A percentile compares a stretch with the other conserved stretches of the same genome.
Evolutionary conservation across 2,888 invertebrate genomes (phyloP).

Genomic region (Calliopum simillimum): DNA sequence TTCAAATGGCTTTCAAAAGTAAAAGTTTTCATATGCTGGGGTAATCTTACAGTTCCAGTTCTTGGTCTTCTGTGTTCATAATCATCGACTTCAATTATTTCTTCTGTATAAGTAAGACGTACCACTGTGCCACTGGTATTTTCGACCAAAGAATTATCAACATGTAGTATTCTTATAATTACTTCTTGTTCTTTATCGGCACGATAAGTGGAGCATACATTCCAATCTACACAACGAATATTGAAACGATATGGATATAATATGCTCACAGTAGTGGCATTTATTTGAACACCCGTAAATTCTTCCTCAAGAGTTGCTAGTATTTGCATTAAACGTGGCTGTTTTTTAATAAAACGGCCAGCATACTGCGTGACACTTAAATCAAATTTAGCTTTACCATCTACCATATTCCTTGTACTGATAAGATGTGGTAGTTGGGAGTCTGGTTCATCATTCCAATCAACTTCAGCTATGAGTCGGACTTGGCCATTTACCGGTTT

Average conservation of each 20-base stretch:
- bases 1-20: constrained; percentile 68
- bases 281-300: constrained; percentile 84
- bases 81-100: constrained; percentile 38
- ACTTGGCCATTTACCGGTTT: constrained; percentile 89
- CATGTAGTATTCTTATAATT: constrained; percentile 78
- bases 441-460: constrained; percentile 53
- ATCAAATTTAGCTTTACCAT: constrained; percentile 61
- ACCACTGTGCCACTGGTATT: constrained; percentile 72
- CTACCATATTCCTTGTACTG: constrained; percentile 55
- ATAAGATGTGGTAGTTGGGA: constrained; percentile 51
- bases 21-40: constrained; percentile 65
- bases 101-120: constrained; percentile 57
- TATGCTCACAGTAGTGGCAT: constrained; percentile 78
- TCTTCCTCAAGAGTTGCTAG: constrained; percentile 92
- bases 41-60: constrained; percentile 36
- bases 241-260: constrained; percentile 83
- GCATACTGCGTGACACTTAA: constrained; percentile 57
- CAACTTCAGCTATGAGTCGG: constrained; percentile 79
- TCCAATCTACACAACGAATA: constrained; percentile 75
- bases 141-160: constrained; percentile 76
- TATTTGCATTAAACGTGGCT: constrained; percentile 65
- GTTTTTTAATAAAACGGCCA: constrained; percentile 41
- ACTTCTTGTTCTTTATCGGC: constrained; percentile 88
- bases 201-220: constrained; percentile 88
- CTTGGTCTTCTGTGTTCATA: too few species aligned